These are phyloP conservation scores for Drosophila baimaii DNA, from an alignment of 1,140 invertebrate genomes.

Conservation along the genomic window DNA sequence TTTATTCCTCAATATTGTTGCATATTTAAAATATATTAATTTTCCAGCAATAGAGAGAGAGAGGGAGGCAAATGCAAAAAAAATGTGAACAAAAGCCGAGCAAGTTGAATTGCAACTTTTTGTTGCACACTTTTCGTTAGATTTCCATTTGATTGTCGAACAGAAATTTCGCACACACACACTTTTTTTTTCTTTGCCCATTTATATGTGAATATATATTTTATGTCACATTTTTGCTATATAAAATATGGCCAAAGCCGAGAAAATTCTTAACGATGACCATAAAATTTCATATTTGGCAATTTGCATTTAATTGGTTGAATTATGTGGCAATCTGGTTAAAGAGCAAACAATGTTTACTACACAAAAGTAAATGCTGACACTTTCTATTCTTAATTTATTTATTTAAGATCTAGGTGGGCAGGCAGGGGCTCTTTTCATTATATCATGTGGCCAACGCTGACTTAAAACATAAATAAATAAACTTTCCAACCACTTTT, in stretches of 20 bases:
- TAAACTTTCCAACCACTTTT: too few species aligned
- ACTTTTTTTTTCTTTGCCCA: constrained; percentile 2
- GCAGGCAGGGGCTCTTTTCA: too few species aligned
- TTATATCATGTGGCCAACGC: too few species aligned
- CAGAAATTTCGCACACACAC: constrained; percentile 5
- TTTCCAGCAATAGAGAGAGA: constrained; percentile 16
- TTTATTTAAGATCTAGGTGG: too few species aligned
- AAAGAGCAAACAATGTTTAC: background rate
- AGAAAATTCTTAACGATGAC: constrained; percentile 6
- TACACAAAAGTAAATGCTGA: too few species aligned
- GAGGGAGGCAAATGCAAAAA: background rate
- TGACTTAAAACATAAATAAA: too few species aligned
- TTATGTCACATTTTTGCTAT: constrained; percentile 22
- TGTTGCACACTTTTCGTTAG: constrained; percentile 29
- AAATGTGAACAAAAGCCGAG: background rate
- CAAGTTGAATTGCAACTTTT: constrained; percentile 16
- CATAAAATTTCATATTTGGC: constrained; percentile 21
- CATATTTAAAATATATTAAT: constrained; percentile 62
- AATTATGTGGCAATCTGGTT: constrained; percentile 13
- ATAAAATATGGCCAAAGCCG: constrained; percentile 10
- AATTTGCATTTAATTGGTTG: constrained; percentile 46
- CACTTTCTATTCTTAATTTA: too few species aligned
- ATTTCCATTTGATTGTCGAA: constrained; percentile 37
- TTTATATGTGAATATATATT: constrained; percentile 17
- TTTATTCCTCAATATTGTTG: constrained; percentile 31